Evolutionary conservation across 35 echinoderm and acorn worm genomes (phyloP), one percentile per base, ranked within the genome.

Genomic region (Lytechinus pictus): DNA sequence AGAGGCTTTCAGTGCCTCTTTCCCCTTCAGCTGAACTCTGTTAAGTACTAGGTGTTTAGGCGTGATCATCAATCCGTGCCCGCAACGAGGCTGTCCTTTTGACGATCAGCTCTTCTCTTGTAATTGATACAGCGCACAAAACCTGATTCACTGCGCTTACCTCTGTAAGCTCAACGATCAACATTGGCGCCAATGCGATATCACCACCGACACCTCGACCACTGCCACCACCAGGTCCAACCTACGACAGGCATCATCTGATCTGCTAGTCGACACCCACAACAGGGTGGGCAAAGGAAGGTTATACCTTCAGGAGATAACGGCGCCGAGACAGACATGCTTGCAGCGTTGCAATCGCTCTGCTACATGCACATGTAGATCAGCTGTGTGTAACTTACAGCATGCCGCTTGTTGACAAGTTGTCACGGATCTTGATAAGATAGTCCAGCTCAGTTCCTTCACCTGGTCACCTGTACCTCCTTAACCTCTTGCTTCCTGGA

Each of bases 21-120:
- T 44, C 52, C 27, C 88, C 88, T 44, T 44, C 88, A 51, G 29
- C 29, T 90, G 88, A 90, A 90, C 88, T 44, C 88, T 90, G 29
- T 21, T 52, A 90, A 90, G 88, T 90, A 90, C 88, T 44, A 44
- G 52, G 88, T 54, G 29, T 54, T 54, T 54, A 90, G 28, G 28
- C 11, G 88, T 90, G 88, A 90, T 28, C 29, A 54, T 54, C 52
- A 90, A 90, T 6, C 28, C 88, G 52, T 44, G 27, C 88, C 86
- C 88, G 66, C 66, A 79, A 79, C 66, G n/a, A 79, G 66, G 66
- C 66, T 79, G 66, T 79, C 66, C 66, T 79, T 79, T 79, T 79
- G 66, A 79, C 21, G 66, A 79, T 79, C 66, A 16, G 66, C 12
- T 79, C 66, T 79, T 79, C 66, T n/a, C 66, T n/a, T 79, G 66